Evolutionary conservation across 2,113 vertebrate genomes (phyloP).

Genomic region (Tringa solitaria): DNA sequence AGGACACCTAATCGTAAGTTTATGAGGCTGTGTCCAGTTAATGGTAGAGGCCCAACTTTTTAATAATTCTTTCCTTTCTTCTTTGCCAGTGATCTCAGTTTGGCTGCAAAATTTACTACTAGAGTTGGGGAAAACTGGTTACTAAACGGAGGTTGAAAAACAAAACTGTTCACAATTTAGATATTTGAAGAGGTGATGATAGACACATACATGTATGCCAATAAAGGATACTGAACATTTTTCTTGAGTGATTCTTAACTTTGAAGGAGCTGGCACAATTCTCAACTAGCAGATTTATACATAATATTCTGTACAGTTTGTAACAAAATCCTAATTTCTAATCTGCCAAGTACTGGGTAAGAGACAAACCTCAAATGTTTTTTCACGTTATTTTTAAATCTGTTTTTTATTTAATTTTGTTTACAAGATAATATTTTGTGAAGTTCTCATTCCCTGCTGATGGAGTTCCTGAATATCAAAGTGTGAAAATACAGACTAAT

Average conservation of each 20-base stretch:
- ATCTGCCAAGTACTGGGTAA: conserved; percentile 2
- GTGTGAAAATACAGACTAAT: conserved; percentile 3
- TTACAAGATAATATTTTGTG: neutral
- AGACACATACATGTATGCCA: neutral
- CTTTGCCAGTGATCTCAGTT: neutral
- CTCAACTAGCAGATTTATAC: neutral
- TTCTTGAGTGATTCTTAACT: neutral
- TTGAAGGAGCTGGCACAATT: neutral
- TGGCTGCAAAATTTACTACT: neutral
- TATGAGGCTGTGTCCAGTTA: neutral
- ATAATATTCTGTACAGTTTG: neutral
- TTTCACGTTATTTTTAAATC: neutral
- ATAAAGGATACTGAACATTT: conserved; percentile 1
- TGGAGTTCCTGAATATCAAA: neutral
- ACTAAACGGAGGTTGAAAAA: neutral
- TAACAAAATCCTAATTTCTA: neutral
- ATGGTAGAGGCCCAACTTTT: neutral
- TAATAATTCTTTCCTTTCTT: neutral
- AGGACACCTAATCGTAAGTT: neutral
- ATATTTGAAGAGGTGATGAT: neutral
- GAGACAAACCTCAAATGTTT: neutral
- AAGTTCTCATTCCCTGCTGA: neutral
- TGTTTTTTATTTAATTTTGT: neutral
- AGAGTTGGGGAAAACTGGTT: neutral
- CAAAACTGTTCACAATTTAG: neutral